Percentiles rank a stretch among this genome's conserved stretches.
Conservation (phyloP, 2,797 vertebrate genomes). For the Cuniculus paca region DNA sequence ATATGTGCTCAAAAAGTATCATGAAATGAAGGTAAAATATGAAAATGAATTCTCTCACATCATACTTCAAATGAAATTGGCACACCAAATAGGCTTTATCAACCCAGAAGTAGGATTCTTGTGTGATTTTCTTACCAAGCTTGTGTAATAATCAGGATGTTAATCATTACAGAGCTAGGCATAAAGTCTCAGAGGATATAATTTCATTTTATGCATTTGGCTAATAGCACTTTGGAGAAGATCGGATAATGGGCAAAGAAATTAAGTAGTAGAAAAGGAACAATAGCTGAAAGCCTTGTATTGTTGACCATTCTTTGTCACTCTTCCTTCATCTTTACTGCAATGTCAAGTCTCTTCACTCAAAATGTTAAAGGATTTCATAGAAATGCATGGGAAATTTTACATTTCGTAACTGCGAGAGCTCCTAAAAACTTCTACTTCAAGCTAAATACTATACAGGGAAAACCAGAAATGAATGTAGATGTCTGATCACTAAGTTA, state of each 20-base stretch:
- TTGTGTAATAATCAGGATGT: constrained; percentile 1
- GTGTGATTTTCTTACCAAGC: constrained; percentile 40
- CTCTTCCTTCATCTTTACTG: constrained; percentile 1
- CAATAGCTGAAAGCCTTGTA: fast-evolving
- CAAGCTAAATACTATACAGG: neutral
- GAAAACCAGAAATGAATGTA: neutral
- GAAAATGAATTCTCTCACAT: constrained; percentile 36
- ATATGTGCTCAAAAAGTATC: neutral
- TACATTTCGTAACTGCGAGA: neutral
- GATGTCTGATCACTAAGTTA: neutral
- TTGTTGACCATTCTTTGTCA: neutral
- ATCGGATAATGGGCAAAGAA: constrained; percentile 27
- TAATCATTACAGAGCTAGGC: neutral
- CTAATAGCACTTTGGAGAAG: constrained; percentile 1
- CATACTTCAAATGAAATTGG: constrained; percentile 47
- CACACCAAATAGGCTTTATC: neutral
- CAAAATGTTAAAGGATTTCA: neutral
- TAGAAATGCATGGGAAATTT: constrained; percentile 54
- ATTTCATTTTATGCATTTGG: constrained; percentile 55
- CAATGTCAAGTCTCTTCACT: neutral
- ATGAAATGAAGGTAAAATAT: neutral
- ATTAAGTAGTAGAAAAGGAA: neutral
- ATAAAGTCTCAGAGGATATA: neutral
- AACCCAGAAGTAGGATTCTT: neutral
- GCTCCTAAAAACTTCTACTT: neutral